Conservation (phyloP, 2,888 invertebrate species). For the Xanthia togata region DNA sequence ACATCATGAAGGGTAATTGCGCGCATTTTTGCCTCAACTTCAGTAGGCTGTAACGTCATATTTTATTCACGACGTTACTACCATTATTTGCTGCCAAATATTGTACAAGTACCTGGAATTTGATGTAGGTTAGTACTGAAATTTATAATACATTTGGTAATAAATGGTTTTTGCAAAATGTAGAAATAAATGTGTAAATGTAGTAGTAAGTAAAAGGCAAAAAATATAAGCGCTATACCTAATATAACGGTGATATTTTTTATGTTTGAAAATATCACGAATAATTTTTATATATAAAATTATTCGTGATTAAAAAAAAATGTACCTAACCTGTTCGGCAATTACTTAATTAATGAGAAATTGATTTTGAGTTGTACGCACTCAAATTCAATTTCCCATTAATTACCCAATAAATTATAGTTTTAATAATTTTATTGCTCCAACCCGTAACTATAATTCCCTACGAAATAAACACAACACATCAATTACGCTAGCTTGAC, state of each 20-base stretch:
- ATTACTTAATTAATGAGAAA: too few relatives aligned
- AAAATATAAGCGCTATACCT: too few relatives aligned
- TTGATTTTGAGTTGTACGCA: too few relatives aligned
- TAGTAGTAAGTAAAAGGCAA: too few relatives aligned
- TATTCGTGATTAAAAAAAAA: too few relatives aligned
- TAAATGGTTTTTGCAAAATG: not conserved
- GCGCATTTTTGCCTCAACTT: conserved; percentile 41
- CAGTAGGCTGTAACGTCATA: conserved; percentile 26
- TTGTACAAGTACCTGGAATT: conserved; percentile 19
- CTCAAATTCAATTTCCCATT: conserved; percentile 10
- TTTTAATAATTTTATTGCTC: conserved; percentile 7
- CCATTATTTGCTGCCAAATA: conserved; percentile 51
- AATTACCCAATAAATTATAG: not conserved
- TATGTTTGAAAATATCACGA: too few relatives aligned
- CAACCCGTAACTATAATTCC: conserved; percentile 5
- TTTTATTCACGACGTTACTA: conserved; percentile 45
- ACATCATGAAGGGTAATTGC: conserved; percentile 48
- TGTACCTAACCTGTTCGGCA: too few relatives aligned
- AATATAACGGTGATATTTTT: too few relatives aligned
- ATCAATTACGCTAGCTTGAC: conserved; percentile 46
- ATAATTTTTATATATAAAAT: too few relatives aligned
- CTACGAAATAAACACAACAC: conserved; percentile 35
- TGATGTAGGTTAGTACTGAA: conserved; percentile 14
- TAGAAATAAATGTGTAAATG: too few relatives aligned
- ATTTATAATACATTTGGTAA: not conserved